Evolutionary conservation across 1,140 invertebrate species (phyloP).

Genomic region (Bacillus rossius): DNA sequence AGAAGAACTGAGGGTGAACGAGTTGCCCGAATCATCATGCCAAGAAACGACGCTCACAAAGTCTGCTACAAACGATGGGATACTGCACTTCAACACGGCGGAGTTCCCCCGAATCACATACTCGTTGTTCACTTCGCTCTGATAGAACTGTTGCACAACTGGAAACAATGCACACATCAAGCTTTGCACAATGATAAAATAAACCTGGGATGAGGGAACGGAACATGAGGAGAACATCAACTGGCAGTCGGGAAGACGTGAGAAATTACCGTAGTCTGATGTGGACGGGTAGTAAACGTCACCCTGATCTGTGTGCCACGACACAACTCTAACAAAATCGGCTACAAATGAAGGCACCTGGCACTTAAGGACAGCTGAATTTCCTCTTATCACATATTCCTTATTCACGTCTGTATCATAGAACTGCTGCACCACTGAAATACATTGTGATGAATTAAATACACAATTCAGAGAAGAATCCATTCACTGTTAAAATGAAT

Average conservation of each 20-base stretch:
- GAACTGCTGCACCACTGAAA: conserved; percentile 76
- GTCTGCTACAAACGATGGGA: conserved; percentile 88
- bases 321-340: conserved; percentile 83
- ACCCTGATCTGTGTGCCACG: conserved; percentile 78
- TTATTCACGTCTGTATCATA: conserved; percentile 87
- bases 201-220: too few species aligned
- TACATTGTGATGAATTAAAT: not conserved
- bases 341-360: conserved; percentile 88
- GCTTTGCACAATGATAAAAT: too few species aligned
- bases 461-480: too few species aligned
- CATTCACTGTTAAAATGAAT: too few species aligned
- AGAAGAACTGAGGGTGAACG: conserved; percentile 33
- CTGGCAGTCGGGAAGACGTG: not conserved
- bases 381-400: conserved; percentile 86
- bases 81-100: conserved; percentile 88
- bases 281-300: conserved; percentile 53
- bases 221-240: not conserved
- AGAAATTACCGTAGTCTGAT: conserved; percentile 17
- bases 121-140: conserved; percentile 88
- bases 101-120: conserved; percentile 91
- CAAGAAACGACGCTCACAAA: conserved; percentile 83
- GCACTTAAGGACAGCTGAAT: conserved; percentile 87
- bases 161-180: conserved; percentile 30
- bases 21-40: conserved; percentile 72
- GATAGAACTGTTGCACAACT: conserved; percentile 87